A percentile compares a stretch with the other conserved stretches of the same genome.
phyloP scores from a whole-genome alignment of 2,888 invertebrate species.

The Carabus problematicus region DNA sequence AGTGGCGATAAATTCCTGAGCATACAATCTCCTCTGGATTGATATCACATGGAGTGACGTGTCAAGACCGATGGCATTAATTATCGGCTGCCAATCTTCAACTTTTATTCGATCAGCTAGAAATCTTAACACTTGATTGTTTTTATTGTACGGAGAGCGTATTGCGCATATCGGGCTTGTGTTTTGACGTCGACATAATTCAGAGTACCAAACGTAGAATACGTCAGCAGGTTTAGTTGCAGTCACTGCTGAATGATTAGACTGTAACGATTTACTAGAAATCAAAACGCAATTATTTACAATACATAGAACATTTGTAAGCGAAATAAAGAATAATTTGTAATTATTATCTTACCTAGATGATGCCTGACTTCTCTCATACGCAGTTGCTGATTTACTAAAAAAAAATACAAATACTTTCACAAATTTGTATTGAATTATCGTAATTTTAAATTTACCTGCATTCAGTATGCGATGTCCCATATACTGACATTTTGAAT shows the following conservation, averaged over 20 bases:
- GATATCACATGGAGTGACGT: constrained; percentile 73
- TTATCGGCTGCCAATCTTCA: constrained; percentile 77
- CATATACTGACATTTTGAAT: too few relatives aligned
- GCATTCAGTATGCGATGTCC: too few relatives aligned
- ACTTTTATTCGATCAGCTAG: constrained; percentile 77
- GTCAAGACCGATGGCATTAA: constrained; percentile 76
- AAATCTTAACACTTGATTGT: constrained; percentile 65
- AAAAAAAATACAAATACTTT: too few relatives aligned
- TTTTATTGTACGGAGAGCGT: constrained; percentile 55
- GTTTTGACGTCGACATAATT: constrained; percentile 57
- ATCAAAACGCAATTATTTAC: neutral
- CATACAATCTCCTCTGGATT: constrained; percentile 64
- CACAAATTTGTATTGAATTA: too few relatives aligned
- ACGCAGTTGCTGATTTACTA: too few relatives aligned
- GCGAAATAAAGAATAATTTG: too few relatives aligned
- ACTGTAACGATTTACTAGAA: neutral
- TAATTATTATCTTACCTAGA: too few relatives aligned
- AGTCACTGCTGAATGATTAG: neutral
- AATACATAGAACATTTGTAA: neutral
- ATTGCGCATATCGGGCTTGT: constrained; percentile 53
- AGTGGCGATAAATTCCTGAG: constrained; percentile 55
- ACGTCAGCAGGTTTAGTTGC: constrained; percentile 52
- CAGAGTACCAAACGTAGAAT: constrained; percentile 58
- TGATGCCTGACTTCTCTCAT: too few relatives aligned
- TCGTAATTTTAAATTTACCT: too few relatives aligned